Base-by-base conservation (phyloP, 2,888 invertebrate genomes). In the Himalopsyche tibetana region DNA sequence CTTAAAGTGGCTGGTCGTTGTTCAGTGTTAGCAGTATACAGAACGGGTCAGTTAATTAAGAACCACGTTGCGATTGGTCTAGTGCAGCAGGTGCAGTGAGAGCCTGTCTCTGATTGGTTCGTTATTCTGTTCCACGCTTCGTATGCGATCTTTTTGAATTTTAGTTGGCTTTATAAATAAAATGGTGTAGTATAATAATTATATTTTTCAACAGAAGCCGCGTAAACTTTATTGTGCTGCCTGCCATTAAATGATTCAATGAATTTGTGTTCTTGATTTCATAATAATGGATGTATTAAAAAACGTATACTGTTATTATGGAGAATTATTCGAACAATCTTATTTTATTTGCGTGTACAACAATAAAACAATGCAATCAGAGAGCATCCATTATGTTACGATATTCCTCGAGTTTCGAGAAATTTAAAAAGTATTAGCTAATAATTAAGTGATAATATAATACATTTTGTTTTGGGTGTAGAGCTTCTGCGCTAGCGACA, bases 1-100 rank as follows among this genome's bases (percentile, higher is more conserved):
- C 74, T 74, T 74, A 74, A 74, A 74, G 74, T 74, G 74, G 74
- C 74, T 74, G 74, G 15, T 74, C 74, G 74, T 74, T 74, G 36
- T 36, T 74, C 74, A 74, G 36, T 38, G 74, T 74, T 74, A 38
- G 36, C 74, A 36, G 74, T 74, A 74, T 74, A 36, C 38, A 28
- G 36, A 74, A 74, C 74, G 28, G 74, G 74, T 74, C 74, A 74
- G 74, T 74, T 74, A 74, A 74, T 74, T 74, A 74, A 28, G 74
- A 36, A 74, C 74, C 74, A 36, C 19, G 28, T 38, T 74, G 74
- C 74, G 74, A 74, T 74, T 74, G 74, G 74, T 74, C 38, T 9
- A 38, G 74, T 36, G 74, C 74, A 36, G 74, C 74, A 74, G 74
- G 74, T 74, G 74, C 74, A 74, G 36, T 15, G 36, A 19, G 36